Conservation (phyloP, 1,140 invertebrate species). For the Hermetia illucens region DNA sequence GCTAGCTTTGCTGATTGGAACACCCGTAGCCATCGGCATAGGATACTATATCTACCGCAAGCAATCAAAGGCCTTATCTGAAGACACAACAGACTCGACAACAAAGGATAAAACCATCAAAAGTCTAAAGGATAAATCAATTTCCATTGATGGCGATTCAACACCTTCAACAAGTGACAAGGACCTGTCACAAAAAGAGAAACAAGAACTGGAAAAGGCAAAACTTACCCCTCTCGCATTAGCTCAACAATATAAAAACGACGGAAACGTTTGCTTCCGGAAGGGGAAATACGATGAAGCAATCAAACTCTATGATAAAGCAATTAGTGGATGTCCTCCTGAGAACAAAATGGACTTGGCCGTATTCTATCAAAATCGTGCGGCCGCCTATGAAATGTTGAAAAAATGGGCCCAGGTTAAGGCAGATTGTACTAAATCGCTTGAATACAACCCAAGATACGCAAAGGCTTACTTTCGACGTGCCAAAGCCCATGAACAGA, state of each 20-base stretch:
- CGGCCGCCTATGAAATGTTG: slow-evolving; percentile 86
- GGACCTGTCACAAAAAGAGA: slow-evolving; percentile 36
- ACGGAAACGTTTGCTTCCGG: slow-evolving; percentile 81
- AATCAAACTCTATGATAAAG: slow-evolving; percentile 73
- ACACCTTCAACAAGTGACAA: slow-evolving; percentile 23
- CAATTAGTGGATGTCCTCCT: slow-evolving; percentile 69
- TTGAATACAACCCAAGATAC: slow-evolving; percentile 77
- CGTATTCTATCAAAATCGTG: slow-evolving; percentile 91
- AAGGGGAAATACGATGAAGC: slow-evolving; percentile 77
- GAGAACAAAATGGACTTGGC: slow-evolving; percentile 61
- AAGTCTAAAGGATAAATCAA: slow-evolving; percentile 28
- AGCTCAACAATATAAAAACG: slow-evolving; percentile 57
- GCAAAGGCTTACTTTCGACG: slow-evolving; percentile 74
- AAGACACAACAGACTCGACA: slow-evolving; percentile 11
- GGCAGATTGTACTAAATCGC: slow-evolving; percentile 71
- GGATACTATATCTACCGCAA: slow-evolving; percentile 66
- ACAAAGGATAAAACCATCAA: slow-evolving; percentile 16
- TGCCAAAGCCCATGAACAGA: slow-evolving; percentile 67
- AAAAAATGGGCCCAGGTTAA: slow-evolving; percentile 75
- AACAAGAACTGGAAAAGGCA: slow-evolving; percentile 35
- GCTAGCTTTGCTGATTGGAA: slow-evolving; percentile 54
- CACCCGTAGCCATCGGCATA: slow-evolving; percentile 64
- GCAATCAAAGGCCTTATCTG: slow-evolving; percentile 18
- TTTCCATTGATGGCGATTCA: slow-evolving; percentile 32
- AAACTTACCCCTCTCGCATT: slow-evolving; percentile 33